Percentiles rank a stretch among this genome's conserved stretches.
Evolutionary conservation across 2,888 invertebrate species (phyloP).

Genomic region (Nineta flava): DNA sequence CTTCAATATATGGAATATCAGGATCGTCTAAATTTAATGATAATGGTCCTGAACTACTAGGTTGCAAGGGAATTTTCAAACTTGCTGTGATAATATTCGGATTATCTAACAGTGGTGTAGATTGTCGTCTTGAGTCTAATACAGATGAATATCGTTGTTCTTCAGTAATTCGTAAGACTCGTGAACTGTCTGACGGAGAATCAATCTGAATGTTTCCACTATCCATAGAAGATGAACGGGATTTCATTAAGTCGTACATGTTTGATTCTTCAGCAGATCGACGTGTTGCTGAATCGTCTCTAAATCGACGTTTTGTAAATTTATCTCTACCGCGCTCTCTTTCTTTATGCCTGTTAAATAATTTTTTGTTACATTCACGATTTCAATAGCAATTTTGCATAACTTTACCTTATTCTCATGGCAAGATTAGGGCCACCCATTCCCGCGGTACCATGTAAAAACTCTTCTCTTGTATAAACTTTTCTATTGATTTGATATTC

Average conservation of each 20-base stretch:
- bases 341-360: constrained; percentile 24
- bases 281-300: constrained; percentile 29
- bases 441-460: constrained; percentile 54
- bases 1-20: constrained; percentile 55
- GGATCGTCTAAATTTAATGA: constrained; percentile 40
- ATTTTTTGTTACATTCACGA: not conserved
- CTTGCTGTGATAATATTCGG: constrained; percentile 61
- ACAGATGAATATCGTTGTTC: constrained; percentile 12
- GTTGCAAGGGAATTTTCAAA: constrained; percentile 51
- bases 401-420: constrained; percentile 25
- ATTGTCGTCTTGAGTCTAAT: constrained; percentile 34
- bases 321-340: constrained; percentile 24
- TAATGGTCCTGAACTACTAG: constrained; percentile 24
- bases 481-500: constrained; percentile 25
- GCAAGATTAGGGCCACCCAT: constrained; percentile 45
- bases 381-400: not conserved
- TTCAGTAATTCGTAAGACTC: constrained; percentile 17
- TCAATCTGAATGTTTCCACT: constrained; percentile 33
- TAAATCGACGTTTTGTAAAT: constrained; percentile 31
- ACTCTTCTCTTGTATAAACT: constrained; percentile 60
- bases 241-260: constrained; percentile 25
- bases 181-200: constrained; percentile 33
- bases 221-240: constrained; percentile 26
- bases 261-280: constrained; percentile 21
- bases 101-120: constrained; percentile 39